phyloP scores from a whole-genome alignment of 2,888 invertebrate genomes.

The Phortica okadai region DNA sequence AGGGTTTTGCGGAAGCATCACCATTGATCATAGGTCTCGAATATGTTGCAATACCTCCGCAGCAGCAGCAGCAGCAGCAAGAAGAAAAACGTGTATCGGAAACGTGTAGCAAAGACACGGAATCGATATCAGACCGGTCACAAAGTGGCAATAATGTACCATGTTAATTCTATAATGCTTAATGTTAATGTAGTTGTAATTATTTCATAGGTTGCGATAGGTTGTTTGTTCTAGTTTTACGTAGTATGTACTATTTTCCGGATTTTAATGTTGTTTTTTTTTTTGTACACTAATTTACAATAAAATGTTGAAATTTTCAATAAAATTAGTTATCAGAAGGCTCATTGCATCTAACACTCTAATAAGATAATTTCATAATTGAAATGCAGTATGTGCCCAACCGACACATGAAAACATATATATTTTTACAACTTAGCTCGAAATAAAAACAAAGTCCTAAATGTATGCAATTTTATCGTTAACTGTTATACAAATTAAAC shows the following conservation, averaged over 20 bases:
- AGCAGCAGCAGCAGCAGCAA: slow-evolving; percentile 14
- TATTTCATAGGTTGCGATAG: slow-evolving; percentile 20
- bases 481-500: no score
- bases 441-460: no score
- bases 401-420: no score
- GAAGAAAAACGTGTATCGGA: background rate
- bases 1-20: slow-evolving; percentile 51
- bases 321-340: no score
- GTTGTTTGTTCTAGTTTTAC: slow-evolving; percentile 12
- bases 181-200: slow-evolving; percentile 13
- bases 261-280: background rate
- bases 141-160: slow-evolving; percentile 25
- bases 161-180: background rate
- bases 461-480: no score
- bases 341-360: slow-evolving; percentile 3
- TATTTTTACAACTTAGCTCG: no score
- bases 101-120: background rate
- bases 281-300: background rate
- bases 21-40: slow-evolving; percentile 56
- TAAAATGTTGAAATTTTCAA: no score
- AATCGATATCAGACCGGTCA: background rate
- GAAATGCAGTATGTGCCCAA: slow-evolving; percentile 12
- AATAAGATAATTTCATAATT: slow-evolving; percentile 30
- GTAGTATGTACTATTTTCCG: background rate
- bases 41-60: slow-evolving; percentile 42